A percentile compares a stretch with the other conserved stretches of the same genome.
phyloP scores from a whole-genome alignment of 2,888 invertebrate genomes.

The Electrophaes corylata region DNA sequence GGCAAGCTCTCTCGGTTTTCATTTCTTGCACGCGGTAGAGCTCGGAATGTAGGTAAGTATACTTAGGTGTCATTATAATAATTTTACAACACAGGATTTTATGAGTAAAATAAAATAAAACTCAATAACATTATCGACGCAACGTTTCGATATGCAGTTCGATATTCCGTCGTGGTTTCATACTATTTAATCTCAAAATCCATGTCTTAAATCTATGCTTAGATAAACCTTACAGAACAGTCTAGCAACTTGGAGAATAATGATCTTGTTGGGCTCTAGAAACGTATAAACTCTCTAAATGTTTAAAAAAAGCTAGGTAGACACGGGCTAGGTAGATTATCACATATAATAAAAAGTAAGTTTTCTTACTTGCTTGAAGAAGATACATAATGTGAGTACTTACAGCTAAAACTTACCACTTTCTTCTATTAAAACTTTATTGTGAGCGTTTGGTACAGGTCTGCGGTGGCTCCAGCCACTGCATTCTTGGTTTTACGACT shows the following conservation, averaged over 20 bases:
- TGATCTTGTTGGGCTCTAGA: background rate
- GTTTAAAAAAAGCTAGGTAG: background rate
- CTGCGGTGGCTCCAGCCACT: constrained; percentile 1
- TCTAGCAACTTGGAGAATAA: background rate
- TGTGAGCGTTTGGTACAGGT: background rate
- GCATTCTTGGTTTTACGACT: constrained; percentile 21
- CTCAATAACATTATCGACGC: too few species aligned
- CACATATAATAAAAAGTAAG: background rate
- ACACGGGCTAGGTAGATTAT: too few species aligned
- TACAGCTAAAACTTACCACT: background rate
- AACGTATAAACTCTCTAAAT: background rate
- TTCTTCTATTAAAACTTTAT: background rate
- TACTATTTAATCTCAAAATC: background rate
- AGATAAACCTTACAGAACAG: background rate
- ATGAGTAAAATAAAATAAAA: too few species aligned
- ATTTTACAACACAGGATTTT: too few species aligned
- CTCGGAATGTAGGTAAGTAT: background rate
- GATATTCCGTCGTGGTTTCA: background rate
- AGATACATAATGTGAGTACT: background rate
- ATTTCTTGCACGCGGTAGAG: background rate
- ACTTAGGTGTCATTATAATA: too few species aligned
- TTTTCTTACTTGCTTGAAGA: too few species aligned
- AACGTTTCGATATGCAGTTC: too few species aligned
- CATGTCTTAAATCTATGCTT: background rate
- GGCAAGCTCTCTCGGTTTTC: background rate